These are phyloP conservation scores for Cheilosia vulpina DNA, from an alignment of 2,888 invertebrate species.

Conservation along the genomic window DNA sequence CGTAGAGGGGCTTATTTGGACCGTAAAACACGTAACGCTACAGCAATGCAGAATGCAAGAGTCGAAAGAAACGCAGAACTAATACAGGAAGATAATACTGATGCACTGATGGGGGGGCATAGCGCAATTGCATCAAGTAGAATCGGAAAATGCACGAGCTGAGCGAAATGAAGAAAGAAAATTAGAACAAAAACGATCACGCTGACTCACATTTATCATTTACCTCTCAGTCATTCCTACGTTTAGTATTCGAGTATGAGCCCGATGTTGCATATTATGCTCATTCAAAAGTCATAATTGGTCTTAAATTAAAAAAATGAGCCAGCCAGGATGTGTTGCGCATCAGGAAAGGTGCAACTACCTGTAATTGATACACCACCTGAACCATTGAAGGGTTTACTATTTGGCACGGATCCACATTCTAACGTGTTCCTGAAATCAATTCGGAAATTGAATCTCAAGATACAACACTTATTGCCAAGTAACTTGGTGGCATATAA, in stretches of 20 bases:
- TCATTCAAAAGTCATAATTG: too few species aligned
- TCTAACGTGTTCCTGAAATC: too few species aligned
- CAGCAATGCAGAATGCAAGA: not conserved
- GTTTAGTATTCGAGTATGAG: too few species aligned
- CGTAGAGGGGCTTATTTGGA: not conserved
- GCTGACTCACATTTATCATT: not conserved
- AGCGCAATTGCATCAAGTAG: conserved; percentile 1
- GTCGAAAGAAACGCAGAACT: not conserved
- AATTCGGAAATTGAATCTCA: too few species aligned
- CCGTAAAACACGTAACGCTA: not conserved
- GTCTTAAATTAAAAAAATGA: conserved; percentile 22
- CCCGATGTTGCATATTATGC: too few species aligned
- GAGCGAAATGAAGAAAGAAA: not conserved
- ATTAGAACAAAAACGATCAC: not conserved
- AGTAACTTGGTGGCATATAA: too few species aligned
- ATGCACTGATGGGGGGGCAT: not conserved
- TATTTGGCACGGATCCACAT: too few species aligned
- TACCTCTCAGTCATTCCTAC: conserved; percentile 7
- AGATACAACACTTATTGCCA: too few species aligned
- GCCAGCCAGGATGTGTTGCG: conserved; percentile 16
- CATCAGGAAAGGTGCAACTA: too few species aligned
- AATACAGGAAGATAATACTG: not conserved
- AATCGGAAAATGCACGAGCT: conserved; percentile 4
- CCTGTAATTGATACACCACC: too few species aligned
- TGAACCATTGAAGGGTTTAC: too few species aligned